A percentile compares a stretch with the other conserved stretches of the same genome.
Evolutionary conservation across 2,797 vertebrate genomes (phyloP).

Genomic region (Danio choprae): DNA sequence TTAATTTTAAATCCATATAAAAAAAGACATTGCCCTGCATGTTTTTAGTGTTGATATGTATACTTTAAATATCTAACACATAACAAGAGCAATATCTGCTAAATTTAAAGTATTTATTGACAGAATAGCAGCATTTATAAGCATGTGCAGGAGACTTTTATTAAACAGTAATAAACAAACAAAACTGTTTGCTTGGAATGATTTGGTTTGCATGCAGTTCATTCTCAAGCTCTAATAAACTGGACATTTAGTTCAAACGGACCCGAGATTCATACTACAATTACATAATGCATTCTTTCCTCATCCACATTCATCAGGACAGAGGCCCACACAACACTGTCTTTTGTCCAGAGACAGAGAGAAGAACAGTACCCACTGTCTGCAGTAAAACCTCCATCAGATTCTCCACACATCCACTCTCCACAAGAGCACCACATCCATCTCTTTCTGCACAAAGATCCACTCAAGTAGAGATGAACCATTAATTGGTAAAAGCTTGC

Average conservation of each 20-base stretch:
- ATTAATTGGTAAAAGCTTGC: no score
- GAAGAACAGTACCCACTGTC: slow-evolving; percentile 29
- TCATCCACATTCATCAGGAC: slow-evolving; percentile 31
- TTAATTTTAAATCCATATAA: no score
- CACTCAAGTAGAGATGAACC: no score
- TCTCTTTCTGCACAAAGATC: neutral
- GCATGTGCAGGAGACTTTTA: no score
- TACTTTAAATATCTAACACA: no score
- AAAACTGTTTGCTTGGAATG: neutral
- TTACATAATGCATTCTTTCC: slow-evolving; percentile 39
- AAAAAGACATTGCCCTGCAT: no score
- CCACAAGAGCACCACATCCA: neutral
- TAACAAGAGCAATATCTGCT: no score
- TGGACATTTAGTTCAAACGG: neutral
- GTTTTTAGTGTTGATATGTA: no score
- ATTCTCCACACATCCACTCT: slow-evolving; percentile 5
- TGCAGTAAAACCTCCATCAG: slow-evolving; percentile 30
- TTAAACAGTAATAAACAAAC: slow-evolving; percentile 14
- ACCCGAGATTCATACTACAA: neutral
- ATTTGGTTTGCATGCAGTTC: neutral
- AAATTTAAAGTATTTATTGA: no score
- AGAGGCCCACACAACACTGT: slow-evolving; percentile 30
- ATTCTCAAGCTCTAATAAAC: neutral
- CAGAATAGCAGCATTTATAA: no score
- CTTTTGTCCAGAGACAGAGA: slow-evolving; percentile 19